These are phyloP conservation scores for Pungitius pungitius DNA, from an alignment of 2,113 vertebrate genomes.

Conservation along the genomic window DNA sequence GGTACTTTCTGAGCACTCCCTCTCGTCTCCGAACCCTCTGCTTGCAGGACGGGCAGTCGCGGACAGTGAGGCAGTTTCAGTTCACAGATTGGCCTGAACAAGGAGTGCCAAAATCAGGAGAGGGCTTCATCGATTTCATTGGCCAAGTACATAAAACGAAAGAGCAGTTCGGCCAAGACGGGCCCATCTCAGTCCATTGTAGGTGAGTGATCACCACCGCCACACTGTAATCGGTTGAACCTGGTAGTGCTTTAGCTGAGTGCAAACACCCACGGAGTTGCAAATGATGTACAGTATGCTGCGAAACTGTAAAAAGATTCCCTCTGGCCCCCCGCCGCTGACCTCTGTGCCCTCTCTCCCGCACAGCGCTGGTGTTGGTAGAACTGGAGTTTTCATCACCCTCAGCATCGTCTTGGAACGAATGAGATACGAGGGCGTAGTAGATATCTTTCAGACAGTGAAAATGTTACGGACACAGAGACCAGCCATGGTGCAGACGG, in stretches of 20 bases:
- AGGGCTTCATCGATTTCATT: slow-evolving; percentile 99
- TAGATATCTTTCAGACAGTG: slow-evolving; percentile 99
- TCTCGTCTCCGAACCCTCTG: not conserved
- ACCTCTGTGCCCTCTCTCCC: slow-evolving; percentile 42
- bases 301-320: no score
- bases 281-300: not conserved
- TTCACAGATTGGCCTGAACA: slow-evolving; percentile 99
- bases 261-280: not conserved
- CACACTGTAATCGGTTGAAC: not conserved
- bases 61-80: slow-evolving; percentile 98
- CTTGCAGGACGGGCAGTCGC: slow-evolving; percentile 94
- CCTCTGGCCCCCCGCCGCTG: no score
- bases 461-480: slow-evolving; percentile 99
- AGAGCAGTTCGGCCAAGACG: slow-evolving; percentile 98
- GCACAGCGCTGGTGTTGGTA: slow-evolving; percentile 93
- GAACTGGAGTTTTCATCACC: slow-evolving; percentile 99
- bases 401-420: slow-evolving; percentile 98
- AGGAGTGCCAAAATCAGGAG: slow-evolving; percentile 99
- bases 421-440: slow-evolving; percentile 99
- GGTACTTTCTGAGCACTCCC: not conserved
- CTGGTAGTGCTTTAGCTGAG: not conserved
- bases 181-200: slow-evolving; percentile 99
- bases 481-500: slow-evolving; percentile 99
- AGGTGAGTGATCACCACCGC: slow-evolving; percentile 82
- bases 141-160: slow-evolving; percentile 99